Base-by-base conservation (phyloP, 2,113 vertebrate species). In the Daphoenositta chrysoptera region DNA sequence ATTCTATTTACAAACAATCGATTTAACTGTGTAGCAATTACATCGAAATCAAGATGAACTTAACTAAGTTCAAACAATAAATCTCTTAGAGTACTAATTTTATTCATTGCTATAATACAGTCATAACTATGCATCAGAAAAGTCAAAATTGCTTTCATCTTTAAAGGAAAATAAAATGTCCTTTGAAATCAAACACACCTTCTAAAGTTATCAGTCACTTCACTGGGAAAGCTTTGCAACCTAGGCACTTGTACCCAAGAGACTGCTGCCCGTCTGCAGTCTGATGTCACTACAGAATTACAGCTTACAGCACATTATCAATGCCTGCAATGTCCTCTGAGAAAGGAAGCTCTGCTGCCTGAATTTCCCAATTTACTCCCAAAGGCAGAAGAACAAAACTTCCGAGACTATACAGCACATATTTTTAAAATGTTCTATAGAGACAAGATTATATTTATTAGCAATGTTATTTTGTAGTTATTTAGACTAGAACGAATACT, bases 181-280 rank as follows among this genome's bases (percentile, higher is more conserved):
- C 90, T 97, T 97, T 93, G 73, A 97, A 97, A 98, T 96, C 93
- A 97, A 97, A 87, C 57, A 91, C 86, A 93, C 61, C 89, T 97
- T 92, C 95, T 83, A 86, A 97, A 96, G 88, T 81, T 82, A 96
- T 89, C 94, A 97, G 77, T 56, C 79, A 89, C 86, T 95, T 94
- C 60, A 91, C 80, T 93, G 84, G 90, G 91, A 91, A 97, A 95
- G 96, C 91, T 95, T 94, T 95, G 86, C 83, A 91, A 54, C 76
- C 92, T 75, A 89, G 91, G 94, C 86, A 95, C 85, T 89, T 44
- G 87, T 53, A 77, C 96, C 91, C 96, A 48, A 50, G 96, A 97
- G 97, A 94, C 33, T 87, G 89, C 82, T 93, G 89, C 94, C 96
- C 93, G 92, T 82, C 75, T 21, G 89, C 96, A 96, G 95, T 20